Evolutionary conservation across 2,888 invertebrate species (phyloP).

Genomic region (Campaea margaritaria): DNA sequence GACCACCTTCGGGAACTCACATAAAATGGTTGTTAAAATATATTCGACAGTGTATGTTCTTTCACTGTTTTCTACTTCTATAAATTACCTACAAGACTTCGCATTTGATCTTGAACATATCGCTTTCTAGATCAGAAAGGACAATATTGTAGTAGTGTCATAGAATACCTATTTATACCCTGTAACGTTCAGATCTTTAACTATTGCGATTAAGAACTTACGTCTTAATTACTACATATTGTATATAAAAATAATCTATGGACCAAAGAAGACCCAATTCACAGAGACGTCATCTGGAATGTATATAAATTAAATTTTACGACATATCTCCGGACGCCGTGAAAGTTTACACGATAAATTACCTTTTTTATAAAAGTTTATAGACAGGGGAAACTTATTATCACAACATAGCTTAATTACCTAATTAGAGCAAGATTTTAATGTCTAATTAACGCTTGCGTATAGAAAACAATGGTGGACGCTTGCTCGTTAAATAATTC

Average conservation of each 20-base stretch:
- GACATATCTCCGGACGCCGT: background rate
- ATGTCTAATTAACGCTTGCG: constrained; percentile 47
- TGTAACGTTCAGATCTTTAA: background rate
- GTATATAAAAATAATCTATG: background rate
- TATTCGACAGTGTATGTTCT: too few relatives aligned
- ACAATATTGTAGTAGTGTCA: background rate
- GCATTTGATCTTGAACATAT: too few relatives aligned
- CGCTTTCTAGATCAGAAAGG: too few relatives aligned
- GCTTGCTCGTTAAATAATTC: constrained; percentile 52
- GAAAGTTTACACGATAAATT: constrained; percentile 26
- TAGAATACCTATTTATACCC: background rate
- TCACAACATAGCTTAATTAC: constrained; percentile 32
- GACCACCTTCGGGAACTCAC: too few relatives aligned
- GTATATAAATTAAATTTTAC: constrained; percentile 14
- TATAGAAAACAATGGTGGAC: constrained; percentile 47
- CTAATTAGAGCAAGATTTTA: constrained; percentile 48
- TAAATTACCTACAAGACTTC: too few relatives aligned
- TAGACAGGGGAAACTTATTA: constrained; percentile 7
- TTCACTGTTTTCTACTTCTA: too few relatives aligned
- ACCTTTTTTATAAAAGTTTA: constrained; percentile 8
- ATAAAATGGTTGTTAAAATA: too few relatives aligned
- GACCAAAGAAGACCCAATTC: constrained; percentile 6
- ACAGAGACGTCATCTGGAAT: constrained; percentile 4
- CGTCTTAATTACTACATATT: too few relatives aligned
- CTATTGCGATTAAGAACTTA: background rate